Evolutionary conservation across 2,797 vertebrate species (phyloP).

Genomic region (Acanthiza pusilla): DNA sequence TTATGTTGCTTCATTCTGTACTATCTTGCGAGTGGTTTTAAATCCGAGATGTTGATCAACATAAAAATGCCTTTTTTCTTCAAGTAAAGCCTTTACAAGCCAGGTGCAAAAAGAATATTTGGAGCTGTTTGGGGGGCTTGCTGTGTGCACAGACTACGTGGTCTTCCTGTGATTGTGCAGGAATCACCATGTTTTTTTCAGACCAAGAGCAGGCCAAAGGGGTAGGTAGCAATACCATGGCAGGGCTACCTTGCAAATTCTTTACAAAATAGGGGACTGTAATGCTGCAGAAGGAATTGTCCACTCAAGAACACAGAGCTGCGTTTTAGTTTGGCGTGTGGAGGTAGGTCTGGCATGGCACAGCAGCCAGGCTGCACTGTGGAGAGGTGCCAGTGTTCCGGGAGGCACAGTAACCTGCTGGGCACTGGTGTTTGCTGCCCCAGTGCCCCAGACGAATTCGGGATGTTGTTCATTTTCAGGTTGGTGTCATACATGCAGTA

Average conservation of each 20-base stretch:
- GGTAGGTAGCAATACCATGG: not conserved
- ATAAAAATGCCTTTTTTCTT: not conserved
- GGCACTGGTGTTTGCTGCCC: not conserved
- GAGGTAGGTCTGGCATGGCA: not conserved
- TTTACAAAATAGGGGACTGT: not conserved
- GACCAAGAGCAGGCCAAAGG: not conserved
- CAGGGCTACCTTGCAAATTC: not conserved
- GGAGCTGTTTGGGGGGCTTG: not conserved
- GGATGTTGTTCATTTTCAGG: not conserved
- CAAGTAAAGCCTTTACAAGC: not conserved
- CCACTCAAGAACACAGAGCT: not conserved
- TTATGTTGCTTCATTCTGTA: not conserved
- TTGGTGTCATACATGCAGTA: not conserved
- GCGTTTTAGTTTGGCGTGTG: not conserved
- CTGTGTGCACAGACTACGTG: accelerated
- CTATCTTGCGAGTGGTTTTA: not conserved
- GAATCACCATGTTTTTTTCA: not conserved
- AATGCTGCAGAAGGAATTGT: not conserved
- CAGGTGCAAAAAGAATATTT: not conserved
- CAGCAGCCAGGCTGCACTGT: not conserved
- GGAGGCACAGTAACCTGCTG: not conserved
- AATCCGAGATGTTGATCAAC: not conserved
- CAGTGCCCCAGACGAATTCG: not conserved
- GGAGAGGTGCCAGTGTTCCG: not conserved
- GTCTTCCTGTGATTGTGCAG: not conserved